Evolutionary conservation across 1,140 invertebrate species (phyloP), one percentile per base, ranked within the genome.

Genomic region (Eciton burchellii): DNA sequence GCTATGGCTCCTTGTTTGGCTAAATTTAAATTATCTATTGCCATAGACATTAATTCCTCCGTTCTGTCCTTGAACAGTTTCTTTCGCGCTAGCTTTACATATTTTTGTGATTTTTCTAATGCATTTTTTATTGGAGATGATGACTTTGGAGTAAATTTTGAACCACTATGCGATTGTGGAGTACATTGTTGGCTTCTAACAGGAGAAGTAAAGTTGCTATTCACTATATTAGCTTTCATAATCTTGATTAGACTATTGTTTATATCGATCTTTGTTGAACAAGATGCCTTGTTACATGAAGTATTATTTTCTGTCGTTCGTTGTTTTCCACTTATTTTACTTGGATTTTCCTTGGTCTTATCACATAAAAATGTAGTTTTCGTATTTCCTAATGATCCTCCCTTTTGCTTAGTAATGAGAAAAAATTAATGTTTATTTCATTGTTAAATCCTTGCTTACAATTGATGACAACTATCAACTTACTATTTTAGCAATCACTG

Each of bases 11-110:
- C 77, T 83, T 92, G 84, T 24, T 87, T 91, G 6, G 82, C 76
- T n/a, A 89, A 56, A 82, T 92, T 93, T 43, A 93, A 84, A 84
- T 91, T 86, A 52, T 90, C 88, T 19, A 93, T 84, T 2, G 85
- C 84, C 41, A 21, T 0, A 9, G 35, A 71, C 1, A 84, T 24
- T 29, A 63, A 45, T 16, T 83, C 16, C 49, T 89, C 62, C 1
- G 84, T 74, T 19, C 0, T 73, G n/a, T 88, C 70, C 3, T 6
- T 2, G 24, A 72, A 86, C 0, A 88, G 16, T 74, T 88, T 90
- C 71, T 14, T 84, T 3, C 71, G 74, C 66, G 4, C 11, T 9
- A 19, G 6, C 14, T 45, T 79, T 16, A 21, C 0, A 12, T 1
- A 16, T 43, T 9, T 52, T 21, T 11, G 26, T 14, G 68, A 73